phyloP scores from a whole-genome alignment of 2,888 invertebrate species.

The Galeruca laticollis region DNA sequence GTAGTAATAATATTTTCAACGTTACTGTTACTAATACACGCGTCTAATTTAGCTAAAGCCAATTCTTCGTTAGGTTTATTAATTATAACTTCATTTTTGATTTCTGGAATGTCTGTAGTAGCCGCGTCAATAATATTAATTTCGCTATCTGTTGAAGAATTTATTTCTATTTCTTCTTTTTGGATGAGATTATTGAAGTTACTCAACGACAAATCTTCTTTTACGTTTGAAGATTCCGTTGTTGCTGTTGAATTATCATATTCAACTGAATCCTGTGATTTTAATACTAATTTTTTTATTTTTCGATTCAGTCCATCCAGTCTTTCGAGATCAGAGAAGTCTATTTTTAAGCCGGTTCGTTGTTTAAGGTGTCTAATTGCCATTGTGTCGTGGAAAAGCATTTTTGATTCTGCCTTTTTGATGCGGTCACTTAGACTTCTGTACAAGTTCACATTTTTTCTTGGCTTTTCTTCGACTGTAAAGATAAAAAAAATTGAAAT shows the following conservation, averaged over 20 bases:
- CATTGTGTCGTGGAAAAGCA: conserved; percentile 86
- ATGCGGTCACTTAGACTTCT: conserved; percentile 66
- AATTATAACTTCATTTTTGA: background rate
- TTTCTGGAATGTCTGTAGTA: background rate
- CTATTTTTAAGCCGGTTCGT: conserved; percentile 74
- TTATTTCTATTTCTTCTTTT: conserved; percentile 12
- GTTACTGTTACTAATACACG: conserved; percentile 31
- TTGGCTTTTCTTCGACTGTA: conserved; percentile 43
- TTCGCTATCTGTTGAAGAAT: conserved; percentile 4
- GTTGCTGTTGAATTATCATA: background rate
- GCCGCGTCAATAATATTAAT: background rate
- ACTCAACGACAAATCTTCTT: conserved; percentile 5
- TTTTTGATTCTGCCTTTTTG: conserved; percentile 62
- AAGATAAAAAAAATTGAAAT: conserved; percentile 28
- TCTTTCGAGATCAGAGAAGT: conserved; percentile 67
- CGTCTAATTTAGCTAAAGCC: conserved; percentile 39
- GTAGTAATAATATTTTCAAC: conserved; percentile 18
- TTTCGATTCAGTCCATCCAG: conserved; percentile 58
- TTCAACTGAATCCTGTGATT: conserved; percentile 59
- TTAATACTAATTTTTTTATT: conserved; percentile 55
- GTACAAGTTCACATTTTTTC: conserved; percentile 51
- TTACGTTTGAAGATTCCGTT: background rate
- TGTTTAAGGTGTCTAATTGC: conserved; percentile 76
- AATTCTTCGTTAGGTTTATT: conserved; percentile 32
- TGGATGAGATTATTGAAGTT: conserved; percentile 7